Percentiles rank a stretch among this genome's conserved stretches.
Conservation (phyloP, 2,888 invertebrate species). For the Cerastoderma edule region DNA sequence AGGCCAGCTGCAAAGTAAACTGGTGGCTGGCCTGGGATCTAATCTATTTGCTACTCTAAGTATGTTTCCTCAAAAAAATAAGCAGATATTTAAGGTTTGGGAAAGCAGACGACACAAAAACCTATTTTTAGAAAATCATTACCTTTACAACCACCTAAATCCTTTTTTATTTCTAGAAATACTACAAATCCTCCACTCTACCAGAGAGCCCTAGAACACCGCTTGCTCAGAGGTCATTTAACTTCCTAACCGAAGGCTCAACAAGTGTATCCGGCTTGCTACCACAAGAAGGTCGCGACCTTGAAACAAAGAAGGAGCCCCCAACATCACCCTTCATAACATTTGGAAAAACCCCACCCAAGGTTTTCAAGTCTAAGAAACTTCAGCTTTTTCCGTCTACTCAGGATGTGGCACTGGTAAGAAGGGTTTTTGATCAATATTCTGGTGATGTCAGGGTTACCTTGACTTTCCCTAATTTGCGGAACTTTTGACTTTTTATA, state of each 20-base stretch:
- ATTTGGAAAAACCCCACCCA: conserved; percentile 77
- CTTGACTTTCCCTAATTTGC: not conserved
- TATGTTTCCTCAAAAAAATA: too few relatives aligned
- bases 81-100: too few relatives aligned
- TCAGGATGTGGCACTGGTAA: conserved; percentile 57
- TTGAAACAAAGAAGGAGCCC: conserved; percentile 22
- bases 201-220: conserved; percentile 60
- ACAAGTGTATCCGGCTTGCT: not conserved
- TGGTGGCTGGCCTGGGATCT: too few relatives aligned
- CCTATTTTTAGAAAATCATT: too few relatives aligned
- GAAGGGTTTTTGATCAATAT: too few relatives aligned
- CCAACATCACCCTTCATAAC: conserved; percentile 75
- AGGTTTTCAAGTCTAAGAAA: conserved; percentile 55
- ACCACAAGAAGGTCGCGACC: conserved; percentile 2
- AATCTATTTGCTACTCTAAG: too few relatives aligned
- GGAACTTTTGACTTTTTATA: not conserved
- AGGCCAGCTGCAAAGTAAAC: too few relatives aligned
- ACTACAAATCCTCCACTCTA: conserved; percentile 60
- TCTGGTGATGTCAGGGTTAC: too few relatives aligned
- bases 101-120: too few relatives aligned
- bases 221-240: conserved; percentile 47
- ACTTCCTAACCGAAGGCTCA: conserved; percentile 48
- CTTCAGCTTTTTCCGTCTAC: conserved; percentile 46
- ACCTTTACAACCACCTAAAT: too few relatives aligned
- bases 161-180: conserved; percentile 61